These are phyloP conservation scores for Hydraecia micacea DNA, from an alignment of 2,888 invertebrate genomes.

Conservation along the genomic window DNA sequence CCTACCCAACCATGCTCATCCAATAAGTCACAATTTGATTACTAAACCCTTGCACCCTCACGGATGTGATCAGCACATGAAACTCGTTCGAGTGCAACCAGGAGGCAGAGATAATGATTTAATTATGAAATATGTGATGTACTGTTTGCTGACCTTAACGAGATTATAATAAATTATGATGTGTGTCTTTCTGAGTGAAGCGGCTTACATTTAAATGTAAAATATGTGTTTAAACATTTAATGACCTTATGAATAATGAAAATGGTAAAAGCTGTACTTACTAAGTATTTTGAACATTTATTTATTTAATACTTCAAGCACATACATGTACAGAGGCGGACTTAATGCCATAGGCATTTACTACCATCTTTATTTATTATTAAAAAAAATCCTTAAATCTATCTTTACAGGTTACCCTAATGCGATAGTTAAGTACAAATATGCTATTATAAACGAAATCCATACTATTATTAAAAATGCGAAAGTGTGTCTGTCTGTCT, in stretches of 20 bases:
- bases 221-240: not conserved
- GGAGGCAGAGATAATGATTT: conserved; percentile 26
- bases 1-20: not conserved
- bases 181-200: not conserved
- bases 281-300: too few relatives aligned
- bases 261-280: not conserved
- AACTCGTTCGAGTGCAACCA: conserved; percentile 31
- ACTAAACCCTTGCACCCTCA: conserved; percentile 16
- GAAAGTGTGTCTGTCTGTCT: too few relatives aligned
- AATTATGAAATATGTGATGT: conserved; percentile 29
- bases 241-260: not conserved
- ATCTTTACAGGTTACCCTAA: too few relatives aligned
- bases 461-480: too few relatives aligned
- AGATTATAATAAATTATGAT: not conserved
- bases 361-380: too few relatives aligned
- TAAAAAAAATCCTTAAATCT: too few relatives aligned
- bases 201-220: not conserved
- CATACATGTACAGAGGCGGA: too few relatives aligned
- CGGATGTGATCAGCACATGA: conserved; percentile 1
- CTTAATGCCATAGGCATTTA: too few relatives aligned
- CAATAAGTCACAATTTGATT: conserved; percentile 25
- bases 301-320: too few relatives aligned
- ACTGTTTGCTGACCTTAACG: conserved; percentile 2
- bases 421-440: too few relatives aligned
- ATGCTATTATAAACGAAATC: too few relatives aligned